These are phyloP conservation scores for Acanthosoma haemorrhoidale DNA, from an alignment of 2,888 invertebrate genomes.

Conservation along the genomic window DNA sequence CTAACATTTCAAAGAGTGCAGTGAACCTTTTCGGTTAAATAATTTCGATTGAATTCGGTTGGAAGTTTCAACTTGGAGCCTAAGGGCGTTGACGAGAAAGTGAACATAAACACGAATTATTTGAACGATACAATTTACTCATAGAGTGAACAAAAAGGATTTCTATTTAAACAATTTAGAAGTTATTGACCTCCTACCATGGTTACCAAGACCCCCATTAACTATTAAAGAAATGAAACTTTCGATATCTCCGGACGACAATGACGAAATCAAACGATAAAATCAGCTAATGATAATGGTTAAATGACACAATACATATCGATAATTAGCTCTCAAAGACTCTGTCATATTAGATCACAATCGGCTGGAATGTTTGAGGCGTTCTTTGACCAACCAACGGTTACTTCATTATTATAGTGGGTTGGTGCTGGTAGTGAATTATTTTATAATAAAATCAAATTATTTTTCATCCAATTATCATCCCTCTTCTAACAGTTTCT, in stretches of 20 bases:
- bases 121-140: background rate
- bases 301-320: background rate
- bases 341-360: background rate
- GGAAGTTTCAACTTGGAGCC: too few species aligned
- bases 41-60: too few species aligned
- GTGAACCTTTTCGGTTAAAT: too few species aligned
- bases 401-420: too few species aligned
- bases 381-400: too few species aligned
- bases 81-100: too few species aligned
- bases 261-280: background rate
- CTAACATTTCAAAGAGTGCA: too few species aligned
- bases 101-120: too few species aligned
- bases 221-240: background rate
- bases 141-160: background rate
- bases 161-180: background rate
- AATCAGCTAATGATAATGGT: background rate
- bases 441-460: too few species aligned
- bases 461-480: too few species aligned
- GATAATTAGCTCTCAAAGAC: background rate
- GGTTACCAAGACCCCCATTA: background rate
- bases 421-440: too few species aligned
- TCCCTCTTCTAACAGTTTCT: too few species aligned
- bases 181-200: slow-evolving; percentile 1
- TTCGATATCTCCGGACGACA: background rate
- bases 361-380: background rate